Evolutionary conservation across 2,113 vertebrate genomes (phyloP), one percentile per base, ranked within the genome.

Genomic region (Takifugu flavidus): DNA sequence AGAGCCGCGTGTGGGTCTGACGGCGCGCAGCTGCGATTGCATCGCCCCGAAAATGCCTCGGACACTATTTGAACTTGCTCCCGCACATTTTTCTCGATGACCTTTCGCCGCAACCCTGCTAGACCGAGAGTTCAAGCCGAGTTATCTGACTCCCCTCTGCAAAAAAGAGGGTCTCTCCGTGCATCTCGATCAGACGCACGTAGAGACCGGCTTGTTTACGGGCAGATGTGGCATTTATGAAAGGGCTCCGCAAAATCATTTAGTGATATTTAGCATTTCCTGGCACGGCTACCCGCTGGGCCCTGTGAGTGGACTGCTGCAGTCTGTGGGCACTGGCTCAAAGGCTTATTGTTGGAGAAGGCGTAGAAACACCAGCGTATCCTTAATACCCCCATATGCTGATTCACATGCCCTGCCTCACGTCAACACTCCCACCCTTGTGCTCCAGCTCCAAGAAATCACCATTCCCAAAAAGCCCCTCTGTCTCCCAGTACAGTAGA

Each of bases 291-390:
- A 79, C 79, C 74, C 79, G 84, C 78, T 78, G 70, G 47, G 69
- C 72, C 14, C 49, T 62, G 60, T 58, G 58, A 79, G 50, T 71
- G 67, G 64, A 67, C 75, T 73, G 83, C 74, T 84, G 79, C 75
- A 79, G 82, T 70, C 77, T 67, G 75, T 70, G 62, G 80, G 73
- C 78, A 73, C 65, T 59, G 67, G 60, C 85, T 87, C 4, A 81
- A 88, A 71, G 84, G 58, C 56, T 72, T 82, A 84, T 88, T 90
- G 78, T 86, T 75, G 63, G 53, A 72, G 73, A 43, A 78, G 69
- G 63, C 54, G 83, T 83, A 75, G 77, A 81, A 84, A 82, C 84
- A 72, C 77, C 83, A 86, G 79, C 77, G 83, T 82, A 81, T 65
- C 79, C 75, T 83, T 86, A 86, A 82, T 86, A 67, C 77, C 82